phyloP scores from a whole-genome alignment of 2,888 invertebrate species.

The Geophilus truncorum region DNA sequence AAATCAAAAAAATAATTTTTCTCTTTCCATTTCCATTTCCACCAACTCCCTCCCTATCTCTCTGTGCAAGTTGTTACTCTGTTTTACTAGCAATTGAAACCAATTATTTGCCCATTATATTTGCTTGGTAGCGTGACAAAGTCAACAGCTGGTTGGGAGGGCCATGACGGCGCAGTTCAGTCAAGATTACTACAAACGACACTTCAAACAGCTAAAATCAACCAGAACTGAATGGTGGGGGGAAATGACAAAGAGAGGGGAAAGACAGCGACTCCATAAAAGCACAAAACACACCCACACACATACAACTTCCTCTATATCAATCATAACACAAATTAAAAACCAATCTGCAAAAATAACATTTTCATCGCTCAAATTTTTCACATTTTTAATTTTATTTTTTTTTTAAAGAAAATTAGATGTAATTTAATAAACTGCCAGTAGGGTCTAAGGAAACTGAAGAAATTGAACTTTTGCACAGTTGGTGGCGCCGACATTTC shows the following conservation, averaged over 20 bases:
- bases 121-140: slow-evolving; percentile 25
- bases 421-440: neutral
- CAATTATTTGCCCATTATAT: slow-evolving; percentile 25
- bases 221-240: neutral
- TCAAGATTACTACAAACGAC: slow-evolving; percentile 21
- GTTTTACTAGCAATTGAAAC: slow-evolving; percentile 27
- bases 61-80: neutral
- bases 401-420: neutral
- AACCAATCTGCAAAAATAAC: neutral
- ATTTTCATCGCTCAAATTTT: no score
- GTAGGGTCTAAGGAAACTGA: no score
- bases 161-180: slow-evolving; percentile 25
- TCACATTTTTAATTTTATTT: no score
- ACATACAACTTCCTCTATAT: neutral
- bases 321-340: neutral
- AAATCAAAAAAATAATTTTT: neutral
- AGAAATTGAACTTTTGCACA: no score
- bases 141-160: slow-evolving; percentile 18
- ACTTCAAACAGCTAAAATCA: slow-evolving; percentile 3
- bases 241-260: neutral
- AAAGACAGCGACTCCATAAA: neutral
- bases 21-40: neutral
- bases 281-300: neutral
- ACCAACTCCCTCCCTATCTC: neutral
- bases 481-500: neutral